phyloP scores from a whole-genome alignment of 2,888 invertebrate species.

The Stratiomys singularior region DNA sequence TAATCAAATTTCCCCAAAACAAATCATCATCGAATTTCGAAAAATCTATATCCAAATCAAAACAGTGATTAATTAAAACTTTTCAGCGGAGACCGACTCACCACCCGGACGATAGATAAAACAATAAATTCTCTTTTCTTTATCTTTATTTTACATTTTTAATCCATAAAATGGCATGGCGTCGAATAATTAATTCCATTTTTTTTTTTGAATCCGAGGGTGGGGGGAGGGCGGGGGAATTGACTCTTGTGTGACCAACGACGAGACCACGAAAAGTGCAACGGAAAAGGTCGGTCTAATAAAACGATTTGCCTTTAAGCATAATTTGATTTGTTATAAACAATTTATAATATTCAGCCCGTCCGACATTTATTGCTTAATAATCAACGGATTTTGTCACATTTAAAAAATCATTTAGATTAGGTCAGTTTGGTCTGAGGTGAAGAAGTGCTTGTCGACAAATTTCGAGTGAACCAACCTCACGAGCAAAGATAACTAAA shows the following conservation, averaged over 20 bases:
- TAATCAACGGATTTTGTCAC: slow-evolving; percentile 46
- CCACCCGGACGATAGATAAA: background rate
- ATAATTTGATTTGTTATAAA: slow-evolving; percentile 24
- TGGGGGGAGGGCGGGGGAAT: background rate
- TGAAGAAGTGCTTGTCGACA: background rate
- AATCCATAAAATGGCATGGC: slow-evolving; percentile 37
- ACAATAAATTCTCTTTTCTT: background rate
- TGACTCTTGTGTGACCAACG: no score
- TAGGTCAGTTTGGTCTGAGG: slow-evolving; percentile 19
- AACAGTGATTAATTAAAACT: slow-evolving; percentile 42
- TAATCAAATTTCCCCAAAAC: background rate
- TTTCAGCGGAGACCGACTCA: background rate
- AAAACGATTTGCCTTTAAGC: background rate
- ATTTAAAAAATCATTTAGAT: slow-evolving; percentile 43
- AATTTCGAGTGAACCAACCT: background rate
- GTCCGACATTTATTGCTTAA: slow-evolving; percentile 45
- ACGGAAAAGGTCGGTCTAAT: background rate
- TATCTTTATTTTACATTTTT: no score
- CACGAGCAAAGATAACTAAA: background rate
- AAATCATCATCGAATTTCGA: slow-evolving; percentile 12
- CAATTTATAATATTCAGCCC: slow-evolving; percentile 31
- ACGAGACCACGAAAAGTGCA: background rate
- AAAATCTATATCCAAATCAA: slow-evolving; percentile 16
- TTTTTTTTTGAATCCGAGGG: background rate
- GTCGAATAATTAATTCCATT: slow-evolving; percentile 31